Base-by-base conservation (phyloP, 1,140 invertebrate species). In the Leptinotarsa texana region DNA sequence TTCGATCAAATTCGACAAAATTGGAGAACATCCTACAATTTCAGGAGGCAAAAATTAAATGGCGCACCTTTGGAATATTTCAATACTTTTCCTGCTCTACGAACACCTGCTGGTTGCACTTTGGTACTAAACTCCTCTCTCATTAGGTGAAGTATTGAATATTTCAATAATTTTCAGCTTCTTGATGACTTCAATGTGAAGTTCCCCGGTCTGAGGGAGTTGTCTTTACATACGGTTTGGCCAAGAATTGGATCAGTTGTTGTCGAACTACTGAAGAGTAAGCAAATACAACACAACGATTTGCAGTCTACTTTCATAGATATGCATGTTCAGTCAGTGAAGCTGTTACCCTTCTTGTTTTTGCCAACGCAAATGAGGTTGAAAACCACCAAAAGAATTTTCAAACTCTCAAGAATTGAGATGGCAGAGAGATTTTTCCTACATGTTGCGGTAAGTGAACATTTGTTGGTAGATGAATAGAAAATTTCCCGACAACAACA, bases 361-460 rank as follows among this genome's bases (percentile, higher is more conserved):
- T 17, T 33, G 15, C 65, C 65, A 33, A 21, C 65, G 17, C 24
- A 33, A n/a, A 24, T 67, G 17, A 67, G 65, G 33, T 22, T 8
- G 17, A 67, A 27, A 67, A 67, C 33, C 18, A 67, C 65, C 24
- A 67, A 67, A 42, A 67, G n/a, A 42, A 11, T 24, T 6, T 21
- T 27, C 17, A 67, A 67, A 42, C 65, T 67, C 8, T 33, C 24
- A 8, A 67, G 65, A 42, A 24, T 27, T 17, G 65, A 67, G 4
- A 67, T 42, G 65, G 65, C 65, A 13, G 65, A 67, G 8, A 67
- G 65, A 24, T 67, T 67, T 17, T 67, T 67, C 65, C 22, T 67
- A 42, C 65, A 67, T 13, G 65, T 67, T 13, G 21, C 42, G 5
- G 65, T 67, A 27, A 67, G 65, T 24, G 6, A 13, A 5, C 21